phyloP scores from a whole-genome alignment of 2,888 invertebrate genomes.

The Coremacera marginata region DNA sequence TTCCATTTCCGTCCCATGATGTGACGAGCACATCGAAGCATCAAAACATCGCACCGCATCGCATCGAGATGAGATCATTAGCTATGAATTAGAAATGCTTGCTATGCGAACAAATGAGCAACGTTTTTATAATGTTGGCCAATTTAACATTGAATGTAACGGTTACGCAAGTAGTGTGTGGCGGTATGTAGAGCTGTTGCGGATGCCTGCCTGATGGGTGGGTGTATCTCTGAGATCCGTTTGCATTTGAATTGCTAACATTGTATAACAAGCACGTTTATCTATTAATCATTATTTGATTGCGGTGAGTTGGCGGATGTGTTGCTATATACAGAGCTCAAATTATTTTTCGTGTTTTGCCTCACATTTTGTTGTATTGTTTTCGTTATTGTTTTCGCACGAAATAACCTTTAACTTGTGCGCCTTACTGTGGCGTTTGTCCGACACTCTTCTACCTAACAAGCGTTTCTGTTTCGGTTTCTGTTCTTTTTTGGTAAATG shows the following conservation, averaged over 20 bases:
- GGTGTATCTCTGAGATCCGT: neutral
- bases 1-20: neutral
- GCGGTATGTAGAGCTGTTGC: neutral
- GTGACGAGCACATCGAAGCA: too few relatives aligned
- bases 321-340: neutral
- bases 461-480: neutral
- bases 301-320: conserved; percentile 14
- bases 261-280: conserved; percentile 17
- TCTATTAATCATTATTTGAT: conserved; percentile 30
- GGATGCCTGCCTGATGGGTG: neutral
- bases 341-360: neutral
- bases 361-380: neutral
- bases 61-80: conserved; percentile 25
- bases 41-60: neutral
- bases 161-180: neutral
- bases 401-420: conserved; percentile 6
- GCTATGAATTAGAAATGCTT: conserved; percentile 14
- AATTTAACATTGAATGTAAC: neutral
- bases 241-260: neutral
- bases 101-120: conserved; percentile 2
- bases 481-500: neutral
- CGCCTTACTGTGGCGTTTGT: neutral
- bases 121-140: neutral
- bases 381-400: neutral
- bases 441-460: neutral